Evolutionary conservation across 2,797 vertebrate genomes (phyloP), one percentile per base, ranked within the genome.

Genomic region (Psittacula echo): DNA sequence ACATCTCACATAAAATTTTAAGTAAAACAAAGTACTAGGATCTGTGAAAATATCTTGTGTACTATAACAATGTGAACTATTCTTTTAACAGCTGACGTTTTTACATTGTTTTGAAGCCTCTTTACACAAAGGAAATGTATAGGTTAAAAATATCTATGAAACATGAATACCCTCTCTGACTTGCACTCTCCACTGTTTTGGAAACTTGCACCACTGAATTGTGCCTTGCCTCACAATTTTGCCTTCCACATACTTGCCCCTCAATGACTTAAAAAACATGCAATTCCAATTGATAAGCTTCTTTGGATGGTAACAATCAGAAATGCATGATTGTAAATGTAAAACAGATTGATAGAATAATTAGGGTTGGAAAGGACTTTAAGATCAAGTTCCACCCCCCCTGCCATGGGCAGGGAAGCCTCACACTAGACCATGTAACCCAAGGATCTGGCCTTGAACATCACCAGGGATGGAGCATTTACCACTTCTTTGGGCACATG

Each of bases 71-170:
- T 10, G 14, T 24, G 6, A 44, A 10, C 10, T 62, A 70, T 8
- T 73, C 13, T 39, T 83, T 58, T 0, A 64, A 47, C 21, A 84
- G 22, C 16, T 76, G n/a, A 22, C 0, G 0, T 13, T 54, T 61
- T n/a, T 30, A 32, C 2, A 50, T 7, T 60, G 15, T 74, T 85
- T 64, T 78, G 51, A 80, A 73, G 37, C 10, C 11, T 74, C 17
- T 54, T 84, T 89, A 37, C 24, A 42, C 6, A 67, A 82, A 60
- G 13, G 14, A 85, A 87, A 77, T 10, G 2, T 24, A 65, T 2
- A 45, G 27, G 11, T 11, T 58, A 22, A 41, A 61, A 87, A 68
- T 18, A 72, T 32, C 2, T 54, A 44, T 18, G 56, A 93, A 73
- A 45, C 24, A 82, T 17, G 13, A 82, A 66, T 66, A 48, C 1